Evolutionary conservation across 2,888 invertebrate species (phyloP).

Genomic region (Tachina lurida): DNA sequence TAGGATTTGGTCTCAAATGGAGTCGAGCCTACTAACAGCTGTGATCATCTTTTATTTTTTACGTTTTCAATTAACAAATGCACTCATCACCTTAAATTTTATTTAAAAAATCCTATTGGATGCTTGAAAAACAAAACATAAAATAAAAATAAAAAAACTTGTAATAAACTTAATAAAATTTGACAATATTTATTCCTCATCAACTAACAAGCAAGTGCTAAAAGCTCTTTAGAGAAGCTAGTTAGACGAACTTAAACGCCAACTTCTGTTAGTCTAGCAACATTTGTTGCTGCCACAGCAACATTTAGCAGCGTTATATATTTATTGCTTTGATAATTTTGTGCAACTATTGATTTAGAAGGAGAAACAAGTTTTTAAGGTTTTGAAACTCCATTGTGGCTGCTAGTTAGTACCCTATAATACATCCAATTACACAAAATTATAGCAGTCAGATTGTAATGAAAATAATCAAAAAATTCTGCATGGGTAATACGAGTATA

Average conservation of each 20-base stretch:
- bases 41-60: no score
- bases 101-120: constrained; percentile 4
- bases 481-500: no score
- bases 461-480: neutral
- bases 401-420: constrained; percentile 9
- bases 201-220: constrained; percentile 57
- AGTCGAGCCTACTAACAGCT: no score
- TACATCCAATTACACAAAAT: neutral
- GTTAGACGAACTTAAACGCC: neutral
- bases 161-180: constrained; percentile 27
- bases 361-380: constrained; percentile 27
- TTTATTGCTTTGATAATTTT: constrained; percentile 34
- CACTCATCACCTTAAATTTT: neutral
- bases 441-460: neutral
- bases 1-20: no score
- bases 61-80: no score
- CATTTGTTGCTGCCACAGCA: constrained; percentile 26
- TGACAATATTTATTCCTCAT: constrained; percentile 54
- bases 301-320: constrained; percentile 47
- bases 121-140: neutral
- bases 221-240: constrained; percentile 18
- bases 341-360: constrained; percentile 58
- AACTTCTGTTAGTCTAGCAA: constrained; percentile 18
- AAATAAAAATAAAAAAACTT: constrained; percentile 24
- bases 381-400: constrained; percentile 9